Percentiles rank a stretch among this genome's conserved stretches.
phyloP scores from a whole-genome alignment of 2,888 invertebrate species.

The Ferrisia virgata region DNA sequence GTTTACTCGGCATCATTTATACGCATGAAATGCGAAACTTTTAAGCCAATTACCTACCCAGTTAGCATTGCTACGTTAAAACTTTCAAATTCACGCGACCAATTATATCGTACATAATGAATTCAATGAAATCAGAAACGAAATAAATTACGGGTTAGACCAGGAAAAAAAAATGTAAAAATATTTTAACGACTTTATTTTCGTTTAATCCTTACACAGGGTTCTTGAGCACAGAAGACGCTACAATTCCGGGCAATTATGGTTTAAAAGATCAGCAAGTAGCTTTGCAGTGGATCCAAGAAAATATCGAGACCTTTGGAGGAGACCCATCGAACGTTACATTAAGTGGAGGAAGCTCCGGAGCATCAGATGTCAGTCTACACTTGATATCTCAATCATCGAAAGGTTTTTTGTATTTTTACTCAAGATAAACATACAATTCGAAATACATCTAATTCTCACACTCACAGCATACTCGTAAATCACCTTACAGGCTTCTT shows the following conservation, averaged over 20 bases:
- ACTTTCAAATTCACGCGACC: too few species aligned
- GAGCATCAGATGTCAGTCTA: background rate
- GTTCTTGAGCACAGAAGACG: background rate
- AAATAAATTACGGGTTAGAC: too few species aligned
- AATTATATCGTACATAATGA: too few species aligned
- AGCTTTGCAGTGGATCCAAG: background rate
- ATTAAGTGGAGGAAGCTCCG: background rate
- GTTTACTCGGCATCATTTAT: too few species aligned
- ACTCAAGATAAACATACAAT: background rate
- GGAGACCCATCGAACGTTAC: background rate
- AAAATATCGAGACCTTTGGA: background rate
- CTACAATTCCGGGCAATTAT: background rate
- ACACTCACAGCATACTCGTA: too few species aligned
- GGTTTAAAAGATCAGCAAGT: constrained; percentile 1
- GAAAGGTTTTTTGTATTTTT: background rate
- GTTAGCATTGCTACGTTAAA: too few species aligned
- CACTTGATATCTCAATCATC: background rate
- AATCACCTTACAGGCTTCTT: constrained; percentile 21
- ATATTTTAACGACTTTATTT: too few species aligned
- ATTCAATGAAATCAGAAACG: too few species aligned
- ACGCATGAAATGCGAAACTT: too few species aligned
- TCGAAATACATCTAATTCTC: too few species aligned
- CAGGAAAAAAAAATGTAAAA: too few species aligned
- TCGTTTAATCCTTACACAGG: background rate
- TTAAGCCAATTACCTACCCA: too few species aligned